These are phyloP conservation scores for Denticeps clupeoides DNA, from an alignment of 2,797 vertebrate genomes.

Conservation along the genomic window DNA sequence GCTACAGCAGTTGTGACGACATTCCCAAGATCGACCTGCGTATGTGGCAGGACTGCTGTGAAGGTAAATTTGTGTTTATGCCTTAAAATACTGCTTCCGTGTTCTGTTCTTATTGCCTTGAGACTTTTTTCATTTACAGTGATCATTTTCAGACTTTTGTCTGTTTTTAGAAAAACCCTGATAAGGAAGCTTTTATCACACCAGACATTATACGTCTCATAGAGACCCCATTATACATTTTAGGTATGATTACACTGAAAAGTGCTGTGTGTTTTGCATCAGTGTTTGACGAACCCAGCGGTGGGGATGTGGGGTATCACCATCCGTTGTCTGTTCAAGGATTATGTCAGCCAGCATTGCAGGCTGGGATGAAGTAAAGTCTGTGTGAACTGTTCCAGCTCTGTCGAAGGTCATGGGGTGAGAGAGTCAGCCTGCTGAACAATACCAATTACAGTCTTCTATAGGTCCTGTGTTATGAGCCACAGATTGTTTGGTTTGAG, in stretches of 20 bases:
- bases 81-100: not conserved
- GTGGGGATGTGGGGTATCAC: too few relatives aligned
- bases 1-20: constrained; percentile 77
- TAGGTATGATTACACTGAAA: not conserved
- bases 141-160: too few relatives aligned
- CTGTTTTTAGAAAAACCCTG: too few relatives aligned
- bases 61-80: not conserved
- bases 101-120: too few relatives aligned
- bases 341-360: not conserved
- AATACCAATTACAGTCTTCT: not conserved
- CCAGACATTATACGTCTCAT: too few relatives aligned
- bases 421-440: not conserved
- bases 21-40: constrained; percentile 84
- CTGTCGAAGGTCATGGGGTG: not conserved
- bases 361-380: not conserved
- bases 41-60: constrained; percentile 94
- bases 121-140: too few relatives aligned
- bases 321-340: too few relatives aligned
- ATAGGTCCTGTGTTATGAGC: not conserved
- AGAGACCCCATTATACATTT: not conserved
- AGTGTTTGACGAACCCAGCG: too few relatives aligned
- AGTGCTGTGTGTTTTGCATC: too few relatives aligned
- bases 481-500: not conserved
- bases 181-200: too few relatives aligned
- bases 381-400: not conserved